phyloP scores from a whole-genome alignment of 1,140 invertebrate genomes.

The Cardiocondyla obscurior region DNA sequence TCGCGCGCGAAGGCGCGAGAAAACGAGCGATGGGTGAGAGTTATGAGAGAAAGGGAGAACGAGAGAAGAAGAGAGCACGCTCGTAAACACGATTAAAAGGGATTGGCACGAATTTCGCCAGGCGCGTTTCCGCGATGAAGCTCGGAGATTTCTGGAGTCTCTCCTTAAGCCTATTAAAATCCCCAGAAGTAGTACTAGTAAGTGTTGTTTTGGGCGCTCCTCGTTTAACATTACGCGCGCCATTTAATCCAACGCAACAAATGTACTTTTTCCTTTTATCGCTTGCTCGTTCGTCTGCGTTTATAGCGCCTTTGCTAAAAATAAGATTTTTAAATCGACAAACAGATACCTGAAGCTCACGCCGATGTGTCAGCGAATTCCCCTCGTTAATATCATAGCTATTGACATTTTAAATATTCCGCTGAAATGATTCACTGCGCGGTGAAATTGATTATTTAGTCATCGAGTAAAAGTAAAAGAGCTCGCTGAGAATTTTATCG shows the following conservation, averaged over 20 bases:
- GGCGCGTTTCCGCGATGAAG: background rate
- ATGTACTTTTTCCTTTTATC: background rate
- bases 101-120: slow-evolving; percentile 22
- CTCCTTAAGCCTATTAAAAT: slow-evolving; percentile 17
- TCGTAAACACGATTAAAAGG: slow-evolving; percentile 54
- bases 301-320: background rate
- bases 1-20: background rate
- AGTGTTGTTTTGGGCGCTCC: background rate
- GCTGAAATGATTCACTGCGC: background rate
- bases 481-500: background rate
- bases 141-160: background rate
- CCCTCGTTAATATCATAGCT: background rate
- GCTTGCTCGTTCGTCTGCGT: background rate
- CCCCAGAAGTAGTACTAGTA: background rate
- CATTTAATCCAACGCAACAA: background rate
- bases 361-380: background rate
- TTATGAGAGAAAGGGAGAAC: background rate
- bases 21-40: background rate
- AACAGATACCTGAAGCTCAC: background rate
- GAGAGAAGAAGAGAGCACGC: background rate
- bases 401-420: background rate
- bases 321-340: background rate
- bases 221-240: background rate
- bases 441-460: background rate
- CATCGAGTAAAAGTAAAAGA: background rate